Evolutionary conservation across 2,888 invertebrate species (phyloP).

Genomic region (Philereme vetulata): DNA sequence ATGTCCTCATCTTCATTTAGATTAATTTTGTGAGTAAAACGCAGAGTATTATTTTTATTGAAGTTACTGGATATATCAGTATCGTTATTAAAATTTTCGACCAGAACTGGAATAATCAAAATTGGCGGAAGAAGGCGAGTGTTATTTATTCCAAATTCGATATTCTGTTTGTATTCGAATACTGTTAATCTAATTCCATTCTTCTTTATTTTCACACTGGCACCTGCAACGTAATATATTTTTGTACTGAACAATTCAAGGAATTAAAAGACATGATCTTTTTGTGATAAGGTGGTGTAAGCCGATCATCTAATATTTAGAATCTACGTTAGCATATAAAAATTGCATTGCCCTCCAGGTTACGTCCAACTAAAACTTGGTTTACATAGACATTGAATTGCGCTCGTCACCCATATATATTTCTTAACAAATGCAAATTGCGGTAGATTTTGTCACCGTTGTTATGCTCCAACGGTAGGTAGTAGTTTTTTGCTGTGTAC

Average conservation of each 20-base stretch:
- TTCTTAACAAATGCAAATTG: too few relatives aligned
- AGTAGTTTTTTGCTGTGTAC: too few relatives aligned
- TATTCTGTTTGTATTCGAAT: conserved; percentile 27
- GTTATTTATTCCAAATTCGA: conserved; percentile 14
- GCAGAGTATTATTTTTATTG: conserved; percentile 4
- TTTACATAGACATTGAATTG: too few relatives aligned
- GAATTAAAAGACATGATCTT: background rate
- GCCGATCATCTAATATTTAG: too few relatives aligned
- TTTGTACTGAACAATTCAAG: background rate
- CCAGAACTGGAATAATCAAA: conserved; percentile 33
- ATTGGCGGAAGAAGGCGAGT: conserved; percentile 28
- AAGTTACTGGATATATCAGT: background rate
- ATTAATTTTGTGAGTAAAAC: conserved; percentile 2
- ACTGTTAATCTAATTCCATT: conserved; percentile 21
- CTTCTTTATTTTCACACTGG: conserved; percentile 7
- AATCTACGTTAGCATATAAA: too few relatives aligned
- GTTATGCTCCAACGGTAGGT: too few relatives aligned
- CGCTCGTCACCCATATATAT: too few relatives aligned
- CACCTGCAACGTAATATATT: conserved; percentile 25
- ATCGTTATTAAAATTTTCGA: conserved; percentile 9
- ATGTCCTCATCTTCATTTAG: conserved; percentile 31
- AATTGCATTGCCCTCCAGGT: too few relatives aligned
- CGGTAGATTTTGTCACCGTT: too few relatives aligned
- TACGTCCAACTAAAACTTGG: too few relatives aligned
- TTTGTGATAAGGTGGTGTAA: too few relatives aligned